These are phyloP conservation scores for Cartodere bifasciata DNA, from an alignment of 2,888 invertebrate species.

Conservation along the genomic window DNA sequence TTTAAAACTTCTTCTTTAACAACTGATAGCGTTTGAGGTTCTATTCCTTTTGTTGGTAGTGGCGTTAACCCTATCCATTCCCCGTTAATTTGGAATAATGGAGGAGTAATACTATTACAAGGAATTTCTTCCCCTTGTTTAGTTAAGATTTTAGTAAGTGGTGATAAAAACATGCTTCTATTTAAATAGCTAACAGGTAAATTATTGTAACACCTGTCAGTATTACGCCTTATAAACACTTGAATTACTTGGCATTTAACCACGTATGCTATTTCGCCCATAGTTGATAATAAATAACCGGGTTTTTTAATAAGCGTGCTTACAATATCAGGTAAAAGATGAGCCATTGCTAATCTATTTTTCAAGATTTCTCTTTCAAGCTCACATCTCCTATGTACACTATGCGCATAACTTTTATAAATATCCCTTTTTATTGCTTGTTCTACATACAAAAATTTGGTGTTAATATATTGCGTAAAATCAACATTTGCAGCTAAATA, in stretches of 20 bases:
- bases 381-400: slow-evolving; percentile 18
- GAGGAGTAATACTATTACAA: slow-evolving; percentile 14
- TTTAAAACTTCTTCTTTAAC: too few relatives aligned
- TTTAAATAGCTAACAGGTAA: slow-evolving; percentile 17
- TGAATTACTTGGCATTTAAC: slow-evolving; percentile 18
- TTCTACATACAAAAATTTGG: slow-evolving; percentile 21
- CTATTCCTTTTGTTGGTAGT: slow-evolving; percentile 4
- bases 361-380: slow-evolving; percentile 19
- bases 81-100: slow-evolving; percentile 12
- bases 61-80: slow-evolving; percentile 12
- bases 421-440: slow-evolving; percentile 16
- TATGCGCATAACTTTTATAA: slow-evolving; percentile 15
- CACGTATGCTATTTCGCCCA: slow-evolving; percentile 21
- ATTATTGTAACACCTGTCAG: slow-evolving; percentile 17
- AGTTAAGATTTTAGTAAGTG: slow-evolving; percentile 14
- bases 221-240: slow-evolving; percentile 12
- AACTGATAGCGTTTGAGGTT: slow-evolving; percentile 6
- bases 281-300: slow-evolving; percentile 18
- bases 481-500: too few relatives aligned
- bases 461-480: too few relatives aligned
- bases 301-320: slow-evolving; percentile 18
- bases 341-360: slow-evolving; percentile 18
- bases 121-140: slow-evolving; percentile 9
- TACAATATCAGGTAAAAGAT: slow-evolving; percentile 17
- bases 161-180: slow-evolving; percentile 15